Base-by-base conservation (phyloP, 2,113 vertebrate species). In the Platichthys stellatus region DNA sequence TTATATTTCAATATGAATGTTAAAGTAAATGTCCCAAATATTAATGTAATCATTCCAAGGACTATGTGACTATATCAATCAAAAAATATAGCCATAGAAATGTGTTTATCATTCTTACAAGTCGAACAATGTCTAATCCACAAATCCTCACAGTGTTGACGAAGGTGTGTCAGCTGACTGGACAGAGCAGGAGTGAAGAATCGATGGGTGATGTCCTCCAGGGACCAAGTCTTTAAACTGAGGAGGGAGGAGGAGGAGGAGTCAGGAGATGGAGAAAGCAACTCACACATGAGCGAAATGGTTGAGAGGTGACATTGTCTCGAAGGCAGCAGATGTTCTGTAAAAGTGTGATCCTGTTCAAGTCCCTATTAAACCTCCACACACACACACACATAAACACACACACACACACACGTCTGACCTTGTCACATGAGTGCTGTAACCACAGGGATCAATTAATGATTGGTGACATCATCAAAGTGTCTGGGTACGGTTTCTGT, bases 391-490 rank as follows among this genome's bases (percentile, higher is more conserved):
- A 72, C 58, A 76, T 20, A 35, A 35, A 63, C 26, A 80, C 31
- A 74, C 2, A 67, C 61, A 76, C n/a, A 15, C 21, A 45, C 4
- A 61, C 58, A 79, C 69, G 76, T 82, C 60, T 74, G 68, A 67
- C 31, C 74, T 76, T 31, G 65, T 85, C 82, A 84, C 71, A 67
- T 88, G 84, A 66, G 75, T 74, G 70, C 75, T 78, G 61, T 68
- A 67, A 84, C 84, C 82, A 35, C 72, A 62, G 80, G 64, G 76
- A 84, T 83, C 83, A 83, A 74, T 86, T 84, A 60, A 72, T 62
- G 61, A 78, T 72, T 31, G 80, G 53, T 92, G 90, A 92, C 83
- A 86, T 92, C 89, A 90, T 66, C 65, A n/a, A 57, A 54, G 45
- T 74, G 78, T 80, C 78, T 79, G 69, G 72, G 63, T 71, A 40